Percentiles rank a stretch among this genome's conserved stretches.
Conservation (phyloP, 2,888 invertebrate species). For the Eupithecia dodoneata region DNA sequence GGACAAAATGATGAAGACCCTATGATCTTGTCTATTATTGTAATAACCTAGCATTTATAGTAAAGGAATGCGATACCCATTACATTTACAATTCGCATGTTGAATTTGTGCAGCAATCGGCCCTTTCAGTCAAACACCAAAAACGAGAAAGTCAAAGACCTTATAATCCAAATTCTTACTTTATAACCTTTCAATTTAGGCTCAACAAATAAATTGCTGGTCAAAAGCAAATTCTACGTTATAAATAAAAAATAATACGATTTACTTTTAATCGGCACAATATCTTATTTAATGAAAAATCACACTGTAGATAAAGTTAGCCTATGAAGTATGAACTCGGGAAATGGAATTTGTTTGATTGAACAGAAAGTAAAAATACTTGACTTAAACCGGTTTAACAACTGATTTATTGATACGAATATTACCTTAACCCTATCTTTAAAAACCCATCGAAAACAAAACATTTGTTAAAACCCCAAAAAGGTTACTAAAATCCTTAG, state of each 20-base stretch:
- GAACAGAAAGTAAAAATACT: not conserved
- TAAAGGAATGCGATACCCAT: not conserved
- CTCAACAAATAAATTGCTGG: constrained; percentile 66
- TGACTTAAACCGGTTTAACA: constrained; percentile 9
- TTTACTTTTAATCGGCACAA: not conserved
- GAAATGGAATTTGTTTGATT: not conserved
- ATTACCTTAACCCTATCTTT: constrained; percentile 62
- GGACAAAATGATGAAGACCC: no score
- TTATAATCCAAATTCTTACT: constrained; percentile 58
- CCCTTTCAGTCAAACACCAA: constrained; percentile 21
- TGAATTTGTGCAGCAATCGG: constrained; percentile 25
- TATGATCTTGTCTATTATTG: not conserved
- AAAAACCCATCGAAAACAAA: constrained; percentile 59
- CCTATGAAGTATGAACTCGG: not conserved
- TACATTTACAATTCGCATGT: not conserved
- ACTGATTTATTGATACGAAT: constrained; percentile 2
- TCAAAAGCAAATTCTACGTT: constrained; percentile 24
- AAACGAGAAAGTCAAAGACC: constrained; percentile 45
- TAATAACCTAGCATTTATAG: not conserved
- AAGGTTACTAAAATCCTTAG: constrained; percentile 21
- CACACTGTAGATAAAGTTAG: no score
- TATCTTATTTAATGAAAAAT: not conserved
- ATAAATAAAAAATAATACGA: not conserved
- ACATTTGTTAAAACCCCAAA: constrained; percentile 11
- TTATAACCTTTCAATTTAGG: constrained; percentile 71